A percentile compares a stretch with the other conserved stretches of the same genome.
phyloP scores from a whole-genome alignment of 2,888 invertebrate species.

The Anthophora plumipes region DNA sequence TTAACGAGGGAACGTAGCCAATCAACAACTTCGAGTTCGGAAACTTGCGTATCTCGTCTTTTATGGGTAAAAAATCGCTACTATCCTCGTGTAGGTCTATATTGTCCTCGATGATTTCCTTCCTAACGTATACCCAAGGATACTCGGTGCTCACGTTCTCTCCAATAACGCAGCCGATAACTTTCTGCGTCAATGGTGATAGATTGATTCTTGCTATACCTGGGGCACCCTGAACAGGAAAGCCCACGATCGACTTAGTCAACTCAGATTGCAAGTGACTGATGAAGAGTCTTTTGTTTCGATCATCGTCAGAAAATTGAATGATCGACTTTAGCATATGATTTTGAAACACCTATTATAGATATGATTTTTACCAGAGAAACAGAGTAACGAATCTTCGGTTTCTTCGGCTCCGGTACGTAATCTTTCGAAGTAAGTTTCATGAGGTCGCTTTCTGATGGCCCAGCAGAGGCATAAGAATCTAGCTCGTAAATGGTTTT shows the following conservation, averaged over 20 bases:
- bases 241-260: not conserved
- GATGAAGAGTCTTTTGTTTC: too few species aligned
- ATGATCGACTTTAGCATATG: too few species aligned
- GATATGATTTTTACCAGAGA: constrained; percentile 64
- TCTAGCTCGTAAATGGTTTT: constrained; percentile 75
- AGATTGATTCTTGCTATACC: constrained; percentile 86
- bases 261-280: not conserved
- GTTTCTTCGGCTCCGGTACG: constrained; percentile 13
- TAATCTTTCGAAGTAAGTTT: constrained; percentile 42
- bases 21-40: constrained; percentile 85
- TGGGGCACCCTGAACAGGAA: constrained; percentile 80
- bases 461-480: constrained; percentile 68
- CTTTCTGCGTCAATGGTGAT: constrained; percentile 87
- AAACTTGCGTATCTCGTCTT: constrained; percentile 82
- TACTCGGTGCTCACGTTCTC: constrained; percentile 89
- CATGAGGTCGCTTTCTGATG: constrained; percentile 55
- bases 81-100: constrained; percentile 87
- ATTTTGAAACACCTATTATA: not conserved
- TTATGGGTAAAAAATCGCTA: constrained; percentile 85
- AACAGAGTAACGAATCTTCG: constrained; percentile 68
- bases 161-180: constrained; percentile 88
- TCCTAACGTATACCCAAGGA: constrained; percentile 90
- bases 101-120: constrained; percentile 87
- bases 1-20: constrained; percentile 89
- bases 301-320: too few species aligned